Percentiles rank a stretch among this genome's conserved stretches.
These are phyloP conservation scores for Germaria angustata DNA, from an alignment of 2,888 invertebrate species.

Conservation along the genomic window DNA sequence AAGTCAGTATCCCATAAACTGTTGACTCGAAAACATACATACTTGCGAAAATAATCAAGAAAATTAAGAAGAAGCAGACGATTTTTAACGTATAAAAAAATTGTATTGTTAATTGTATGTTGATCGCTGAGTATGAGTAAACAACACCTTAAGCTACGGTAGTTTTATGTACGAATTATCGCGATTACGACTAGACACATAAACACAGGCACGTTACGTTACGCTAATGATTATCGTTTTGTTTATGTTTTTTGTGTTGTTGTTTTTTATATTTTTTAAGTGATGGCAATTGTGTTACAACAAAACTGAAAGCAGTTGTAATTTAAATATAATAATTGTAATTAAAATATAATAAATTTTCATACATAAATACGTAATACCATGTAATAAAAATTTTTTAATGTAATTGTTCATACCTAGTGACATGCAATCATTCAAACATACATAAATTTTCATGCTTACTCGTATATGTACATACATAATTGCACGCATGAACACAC, in stretches of 20 bases:
- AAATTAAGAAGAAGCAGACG: conserved; percentile 22
- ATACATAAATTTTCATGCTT: neutral
- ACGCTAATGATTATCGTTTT: conserved; percentile 57
- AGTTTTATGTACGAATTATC: conserved; percentile 30
- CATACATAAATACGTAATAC: neutral
- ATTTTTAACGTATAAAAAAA: neutral
- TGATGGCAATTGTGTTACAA: conserved; percentile 5
- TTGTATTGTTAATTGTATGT: conserved; percentile 10
- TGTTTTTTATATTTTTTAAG: conserved; percentile 12
- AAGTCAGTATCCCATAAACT: conserved; percentile 64
- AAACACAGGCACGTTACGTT: conserved; percentile 12
- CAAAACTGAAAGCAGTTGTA: conserved; percentile 31
- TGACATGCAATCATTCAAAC: too few species aligned
- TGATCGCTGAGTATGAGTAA: conserved; percentile 26
- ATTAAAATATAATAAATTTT: conserved; percentile 24
- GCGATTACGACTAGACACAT: conserved; percentile 8
- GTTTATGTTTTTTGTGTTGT: conserved; percentile 21
- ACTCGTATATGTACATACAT: neutral
- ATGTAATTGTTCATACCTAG: too few species aligned
- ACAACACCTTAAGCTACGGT: conserved; percentile 24
- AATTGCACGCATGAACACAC: neutral
- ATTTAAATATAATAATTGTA: conserved; percentile 41
- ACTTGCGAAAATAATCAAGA: conserved; percentile 24
- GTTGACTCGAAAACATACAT: conserved; percentile 48
- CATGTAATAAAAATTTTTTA: neutral